Percentiles rank a stretch among this genome's conserved stretches.
Conservation (phyloP, 2,113 vertebrate species). For the Onychorhynchus coronatus region DNA sequence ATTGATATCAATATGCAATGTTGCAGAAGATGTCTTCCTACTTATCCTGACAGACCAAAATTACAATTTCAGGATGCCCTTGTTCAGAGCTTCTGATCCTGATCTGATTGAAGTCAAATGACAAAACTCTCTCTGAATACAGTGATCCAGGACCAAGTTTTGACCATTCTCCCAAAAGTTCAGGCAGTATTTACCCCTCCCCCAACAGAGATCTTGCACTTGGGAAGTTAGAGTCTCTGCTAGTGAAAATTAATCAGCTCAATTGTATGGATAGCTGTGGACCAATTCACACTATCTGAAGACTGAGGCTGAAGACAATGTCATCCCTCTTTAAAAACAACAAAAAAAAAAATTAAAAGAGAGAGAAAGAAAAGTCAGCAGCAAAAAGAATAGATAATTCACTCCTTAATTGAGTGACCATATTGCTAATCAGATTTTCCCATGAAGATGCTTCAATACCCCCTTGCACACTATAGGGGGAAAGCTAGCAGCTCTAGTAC, state of each 20-base stretch:
- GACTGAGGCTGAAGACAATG: background rate
- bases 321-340: background rate
- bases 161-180: background rate
- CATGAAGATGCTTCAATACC: background rate
- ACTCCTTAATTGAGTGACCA: background rate
- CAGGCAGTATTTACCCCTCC: background rate
- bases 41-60: background rate
- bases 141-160: background rate
- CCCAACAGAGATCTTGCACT: fast-evolving
- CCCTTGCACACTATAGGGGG: background rate
- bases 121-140: background rate
- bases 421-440: background rate
- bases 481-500: background rate
- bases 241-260: background rate
- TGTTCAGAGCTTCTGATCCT: background rate
- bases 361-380: background rate
- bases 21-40: background rate
- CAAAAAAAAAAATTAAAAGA: background rate
- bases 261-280: background rate
- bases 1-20: background rate
- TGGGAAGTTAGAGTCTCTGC: background rate
- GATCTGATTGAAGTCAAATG: background rate
- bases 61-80: background rate
- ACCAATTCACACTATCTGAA: background rate
- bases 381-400: background rate